phyloP scores from a whole-genome alignment of 2,113 vertebrate species.

The Sapayoa aenigma region DNA sequence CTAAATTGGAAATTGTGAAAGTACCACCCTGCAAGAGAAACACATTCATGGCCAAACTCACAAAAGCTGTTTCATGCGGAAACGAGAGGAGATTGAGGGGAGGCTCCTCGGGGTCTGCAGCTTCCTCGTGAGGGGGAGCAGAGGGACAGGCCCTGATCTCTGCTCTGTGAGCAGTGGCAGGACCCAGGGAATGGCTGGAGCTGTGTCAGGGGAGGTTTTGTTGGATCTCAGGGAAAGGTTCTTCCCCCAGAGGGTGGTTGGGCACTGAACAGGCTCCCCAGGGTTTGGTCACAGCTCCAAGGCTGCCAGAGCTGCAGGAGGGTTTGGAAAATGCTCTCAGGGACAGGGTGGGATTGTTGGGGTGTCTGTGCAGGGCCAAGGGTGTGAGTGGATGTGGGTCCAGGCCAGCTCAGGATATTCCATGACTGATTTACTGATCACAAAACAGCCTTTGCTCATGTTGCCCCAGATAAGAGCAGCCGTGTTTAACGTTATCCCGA shows the following conservation, averaged over 20 bases:
- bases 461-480: background rate
- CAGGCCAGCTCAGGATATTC: background rate
- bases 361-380: background rate
- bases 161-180: background rate
- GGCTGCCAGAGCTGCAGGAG: background rate
- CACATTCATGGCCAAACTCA: background rate
- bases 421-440: no score
- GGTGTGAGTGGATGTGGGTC: background rate
- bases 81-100: background rate
- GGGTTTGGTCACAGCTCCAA: accelerated
- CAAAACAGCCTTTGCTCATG: background rate
- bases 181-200: background rate
- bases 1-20: slow-evolving; percentile 97
- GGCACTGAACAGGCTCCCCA: background rate
- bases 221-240: accelerated
- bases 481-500: accelerated
- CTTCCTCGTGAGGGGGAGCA: background rate
- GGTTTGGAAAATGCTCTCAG: accelerated
- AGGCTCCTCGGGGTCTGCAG: background rate
- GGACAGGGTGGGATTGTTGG: background rate
- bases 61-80: background rate
- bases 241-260: background rate
- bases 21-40: slow-evolving; percentile 86
- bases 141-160: background rate
- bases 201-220: background rate